These are phyloP conservation scores for Rhaphigaster nebulosa DNA, from an alignment of 2,888 invertebrate species.

Conservation along the genomic window DNA sequence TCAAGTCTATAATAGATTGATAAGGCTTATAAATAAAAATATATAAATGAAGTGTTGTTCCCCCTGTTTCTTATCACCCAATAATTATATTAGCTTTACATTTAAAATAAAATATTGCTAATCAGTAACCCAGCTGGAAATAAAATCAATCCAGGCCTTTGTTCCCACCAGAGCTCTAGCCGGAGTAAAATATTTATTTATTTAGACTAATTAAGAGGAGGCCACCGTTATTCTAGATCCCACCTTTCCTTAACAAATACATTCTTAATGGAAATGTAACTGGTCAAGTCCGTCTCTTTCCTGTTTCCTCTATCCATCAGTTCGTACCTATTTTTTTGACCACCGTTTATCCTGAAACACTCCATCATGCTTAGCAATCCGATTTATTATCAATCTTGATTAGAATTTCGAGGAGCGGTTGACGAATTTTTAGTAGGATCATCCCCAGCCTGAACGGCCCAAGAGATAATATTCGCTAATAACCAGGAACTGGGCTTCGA, in stretches of 20 bases:
- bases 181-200: background rate
- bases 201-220: background rate
- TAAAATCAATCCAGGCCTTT: background rate
- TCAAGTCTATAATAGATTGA: too few relatives aligned
- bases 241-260: background rate
- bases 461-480: background rate
- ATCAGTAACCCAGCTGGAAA: too few relatives aligned
- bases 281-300: background rate
- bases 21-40: too few relatives aligned
- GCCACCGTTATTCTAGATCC: background rate
- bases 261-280: background rate
- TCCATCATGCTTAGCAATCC: background rate
- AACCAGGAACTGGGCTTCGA: background rate
- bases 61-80: too few relatives aligned
- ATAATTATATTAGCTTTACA: too few relatives aligned
- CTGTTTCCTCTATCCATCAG: background rate
- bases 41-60: too few relatives aligned
- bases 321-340: background rate
- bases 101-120: too few relatives aligned
- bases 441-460: background rate
- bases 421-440: conserved; percentile 14
- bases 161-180: background rate
- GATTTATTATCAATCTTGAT: background rate
- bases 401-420: background rate
- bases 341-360: background rate